Evolutionary conservation across 2,797 vertebrate species (phyloP), one percentile per base, ranked within the genome.

Genomic region (Kryptolebias ocellatus): DNA sequence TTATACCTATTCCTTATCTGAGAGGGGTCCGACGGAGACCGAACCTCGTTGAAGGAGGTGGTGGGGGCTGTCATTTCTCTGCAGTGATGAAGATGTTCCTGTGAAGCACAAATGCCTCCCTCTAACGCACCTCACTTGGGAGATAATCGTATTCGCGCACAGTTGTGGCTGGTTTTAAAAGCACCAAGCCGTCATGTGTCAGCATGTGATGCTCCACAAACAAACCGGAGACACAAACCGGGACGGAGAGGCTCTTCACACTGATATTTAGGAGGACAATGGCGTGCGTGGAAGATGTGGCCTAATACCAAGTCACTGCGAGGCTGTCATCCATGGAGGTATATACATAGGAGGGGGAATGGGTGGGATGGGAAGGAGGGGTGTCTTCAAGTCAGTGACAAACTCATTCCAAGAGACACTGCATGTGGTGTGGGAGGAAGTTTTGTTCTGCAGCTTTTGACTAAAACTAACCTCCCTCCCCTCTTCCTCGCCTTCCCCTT

Each of bases 401-500:
- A 92, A 92, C 82, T 90, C 89, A 89, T 90, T 93, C 71, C 83
- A 77, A 85, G 82, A 83, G 83, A 92, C 85, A 88, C 86, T 90
- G 85, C 87, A 90, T 91, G 90, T 90, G 86, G 90, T 90, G 91
- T 91, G 90, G 87, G 88, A 93, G 90, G 91, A 93, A 92, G 90
- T 93, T 93, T 89, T 93, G 89, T 90, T 91, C 88, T 89, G 86
- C 89, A 90, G 90, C 91, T 91, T 39, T 88, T 91, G 90, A 93
- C 91, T 93, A 90, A 93, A 93, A 93, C 91, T 90, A 92, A 90
- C 91, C 92, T 93, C 90, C 89, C 90, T 87, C 90, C 84, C 83
- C 28, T 31, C 18, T 24, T n/a, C 47, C 83, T 91, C 87, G 67
- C 87, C 87, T 90, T 88, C 83, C 83, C 84, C 86, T 91, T 92